Conservation (phyloP, 2,888 invertebrate species). For the Euproctis similis region DNA sequence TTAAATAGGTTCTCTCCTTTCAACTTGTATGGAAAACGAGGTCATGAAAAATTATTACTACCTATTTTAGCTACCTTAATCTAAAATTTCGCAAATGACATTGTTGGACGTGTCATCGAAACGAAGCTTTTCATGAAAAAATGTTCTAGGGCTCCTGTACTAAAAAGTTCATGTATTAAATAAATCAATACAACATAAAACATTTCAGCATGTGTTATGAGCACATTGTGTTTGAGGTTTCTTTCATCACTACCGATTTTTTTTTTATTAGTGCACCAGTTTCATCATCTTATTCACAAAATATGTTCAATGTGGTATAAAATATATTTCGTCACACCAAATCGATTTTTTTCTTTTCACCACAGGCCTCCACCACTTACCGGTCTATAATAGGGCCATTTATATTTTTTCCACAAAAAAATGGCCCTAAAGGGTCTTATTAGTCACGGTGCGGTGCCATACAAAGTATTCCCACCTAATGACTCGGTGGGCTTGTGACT, state of each 20-base stretch:
- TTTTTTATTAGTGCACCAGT: constrained; percentile 12
- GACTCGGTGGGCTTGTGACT: constrained; percentile 31
- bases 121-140: too few relatives aligned
- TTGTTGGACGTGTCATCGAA: too few relatives aligned
- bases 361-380: constrained; percentile 40
- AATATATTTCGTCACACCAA: constrained; percentile 35
- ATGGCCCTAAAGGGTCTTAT: constrained; percentile 58
- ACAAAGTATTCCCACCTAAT: constrained; percentile 36
- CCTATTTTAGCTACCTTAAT: too few relatives aligned
- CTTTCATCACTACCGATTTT: constrained; percentile 10
- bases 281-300: constrained; percentile 24
- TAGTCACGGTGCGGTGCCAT: constrained; percentile 56
- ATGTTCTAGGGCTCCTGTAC: too few relatives aligned
- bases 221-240: constrained; percentile 13
- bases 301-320: constrained; percentile 37
- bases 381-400: constrained; percentile 38
- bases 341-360: constrained; percentile 36
- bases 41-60: too few relatives aligned
- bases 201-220: too few relatives aligned
- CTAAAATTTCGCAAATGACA: too few relatives aligned
- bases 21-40: too few relatives aligned
- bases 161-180: too few relatives aligned
- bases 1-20: too few relatives aligned
- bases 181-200: too few relatives aligned
- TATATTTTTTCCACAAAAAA: constrained; percentile 51